These are phyloP conservation scores for Centropristis striata DNA, from an alignment of 2,113 vertebrate genomes.

Conservation along the genomic window DNA sequence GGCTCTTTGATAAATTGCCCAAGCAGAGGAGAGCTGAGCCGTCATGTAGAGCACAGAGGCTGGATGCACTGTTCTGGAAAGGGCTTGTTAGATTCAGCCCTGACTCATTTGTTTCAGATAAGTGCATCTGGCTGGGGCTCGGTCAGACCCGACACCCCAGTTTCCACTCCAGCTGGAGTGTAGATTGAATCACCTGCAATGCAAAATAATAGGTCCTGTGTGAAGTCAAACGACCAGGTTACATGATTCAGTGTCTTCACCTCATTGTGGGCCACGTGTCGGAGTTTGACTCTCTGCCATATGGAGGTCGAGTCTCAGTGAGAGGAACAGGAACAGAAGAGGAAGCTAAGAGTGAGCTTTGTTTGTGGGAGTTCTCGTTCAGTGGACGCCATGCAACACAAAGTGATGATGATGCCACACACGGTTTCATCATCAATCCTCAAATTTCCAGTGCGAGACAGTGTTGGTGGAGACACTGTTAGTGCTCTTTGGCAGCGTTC, in stretches of 20 bases:
- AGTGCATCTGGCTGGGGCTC: slow-evolving; percentile 37
- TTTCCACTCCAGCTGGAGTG: slow-evolving; percentile 46
- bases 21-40: slow-evolving; percentile 41
- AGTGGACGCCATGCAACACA: neutral
- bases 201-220: slow-evolving; percentile 15
- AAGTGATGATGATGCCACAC: slow-evolving; percentile 11
- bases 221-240: slow-evolving; percentile 25
- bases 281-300: slow-evolving; percentile 7
- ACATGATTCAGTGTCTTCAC: slow-evolving; percentile 5
- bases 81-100: slow-evolving; percentile 63
- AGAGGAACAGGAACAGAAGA: neutral
- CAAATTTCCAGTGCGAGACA: slow-evolving; percentile 4
- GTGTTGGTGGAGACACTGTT: slow-evolving; percentile 7
- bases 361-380: slow-evolving; percentile 5
- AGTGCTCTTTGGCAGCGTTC: slow-evolving; percentile 22
- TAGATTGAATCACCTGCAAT: slow-evolving; percentile 38
- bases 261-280: slow-evolving; percentile 1
- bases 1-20: slow-evolving; percentile 65
- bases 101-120: slow-evolving; percentile 69
- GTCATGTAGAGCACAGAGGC: slow-evolving; percentile 59
- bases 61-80: slow-evolving; percentile 56
- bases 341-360: neutral
- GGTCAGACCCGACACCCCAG: slow-evolving; percentile 17
- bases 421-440: neutral
- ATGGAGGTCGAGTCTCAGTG: neutral